Percentiles rank a stretch among this genome's conserved stretches.
Evolutionary conservation across 2,113 vertebrate genomes (phyloP).

Genomic region (Tapirus terrestris): DNA sequence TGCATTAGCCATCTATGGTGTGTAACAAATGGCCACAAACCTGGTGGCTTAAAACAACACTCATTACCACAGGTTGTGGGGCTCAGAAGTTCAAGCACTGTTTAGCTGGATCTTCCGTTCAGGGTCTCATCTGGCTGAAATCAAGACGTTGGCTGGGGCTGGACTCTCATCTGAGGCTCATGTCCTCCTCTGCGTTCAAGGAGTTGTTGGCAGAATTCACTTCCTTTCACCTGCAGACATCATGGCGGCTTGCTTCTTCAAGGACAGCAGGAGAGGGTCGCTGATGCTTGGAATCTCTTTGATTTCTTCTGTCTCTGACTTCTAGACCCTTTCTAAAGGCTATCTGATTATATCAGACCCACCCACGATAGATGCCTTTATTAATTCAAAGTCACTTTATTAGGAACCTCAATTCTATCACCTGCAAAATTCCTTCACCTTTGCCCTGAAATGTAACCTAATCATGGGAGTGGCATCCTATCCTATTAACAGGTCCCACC

Average conservation of each 20-base stretch:
- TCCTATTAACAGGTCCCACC: background rate
- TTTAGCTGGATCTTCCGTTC: no score
- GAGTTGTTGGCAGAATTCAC: fast-evolving
- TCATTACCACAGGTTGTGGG: fast-evolving
- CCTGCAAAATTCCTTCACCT: background rate
- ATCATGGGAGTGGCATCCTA: background rate
- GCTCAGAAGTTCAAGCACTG: fast-evolving
- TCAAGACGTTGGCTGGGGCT: no score
- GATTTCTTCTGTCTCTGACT: background rate
- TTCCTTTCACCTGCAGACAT: background rate
- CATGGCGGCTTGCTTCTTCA: background rate
- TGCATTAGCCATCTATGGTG: fast-evolving
- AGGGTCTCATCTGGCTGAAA: no score
- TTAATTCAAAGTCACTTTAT: background rate
- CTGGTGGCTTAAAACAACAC: fast-evolving
- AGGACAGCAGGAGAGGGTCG: background rate
- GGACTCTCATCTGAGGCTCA: background rate
- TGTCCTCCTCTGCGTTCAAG: background rate
- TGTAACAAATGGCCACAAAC: fast-evolving
- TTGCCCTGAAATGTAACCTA: background rate
- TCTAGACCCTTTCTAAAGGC: background rate
- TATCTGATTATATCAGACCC: background rate
- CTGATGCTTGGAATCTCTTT: background rate
- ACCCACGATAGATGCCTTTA: background rate
- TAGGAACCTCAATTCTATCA: no score